Evolutionary conservation across 2,797 vertebrate species (phyloP), one percentile per base, ranked within the genome.

Genomic region (Eulemur albifrons): DNA sequence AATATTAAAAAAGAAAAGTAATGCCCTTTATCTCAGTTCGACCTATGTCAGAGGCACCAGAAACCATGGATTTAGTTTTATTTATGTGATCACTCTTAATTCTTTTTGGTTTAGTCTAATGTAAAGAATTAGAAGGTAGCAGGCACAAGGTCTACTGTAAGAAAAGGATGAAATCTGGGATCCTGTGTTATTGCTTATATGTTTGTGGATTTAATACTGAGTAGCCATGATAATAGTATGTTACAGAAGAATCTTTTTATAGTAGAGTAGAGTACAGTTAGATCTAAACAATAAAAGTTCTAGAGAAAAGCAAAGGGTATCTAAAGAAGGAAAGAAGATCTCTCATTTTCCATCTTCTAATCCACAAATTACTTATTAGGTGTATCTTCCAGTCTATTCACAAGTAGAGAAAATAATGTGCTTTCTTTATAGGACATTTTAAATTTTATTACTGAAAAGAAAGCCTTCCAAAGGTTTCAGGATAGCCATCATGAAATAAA

Each of bases 271-370:
- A 89, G 25, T 81, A 38, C 7, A 75, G 25, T 67, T 86, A 86
- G 20, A 96, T 45, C 15, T 63, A 59, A 90, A 88, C 93, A 85
- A 79, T 54, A 35, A 76, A 92, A 17, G 7, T 72, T 85, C 32
- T 73, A 69, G 27, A 38, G 5, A 32, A 15, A 32, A 84, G 32
- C 43, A 76, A 79, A 73, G 76, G 10, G 25, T 93, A 65, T 54
- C 90, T 75, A 88, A 91, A 93, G 52, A 92, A 73, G 54, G 21
- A 63, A 92, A 85, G 32, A 73, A 35, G 5, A 70, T 67, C 14
- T 88, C 57, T 97, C 43, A 83, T 87, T 90, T 72, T 95, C 81
- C 35, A 15, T 92, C n/a, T 92, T 96, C 52, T 83, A 84, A 80
- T 7, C 9, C 17, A n/a, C 13, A 93, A 85, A 35, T 94, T 93